Evolutionary conservation across 2,797 vertebrate genomes (phyloP), one percentile per base, ranked within the genome.

Genomic region (Ambastaia sidthimunki): DNA sequence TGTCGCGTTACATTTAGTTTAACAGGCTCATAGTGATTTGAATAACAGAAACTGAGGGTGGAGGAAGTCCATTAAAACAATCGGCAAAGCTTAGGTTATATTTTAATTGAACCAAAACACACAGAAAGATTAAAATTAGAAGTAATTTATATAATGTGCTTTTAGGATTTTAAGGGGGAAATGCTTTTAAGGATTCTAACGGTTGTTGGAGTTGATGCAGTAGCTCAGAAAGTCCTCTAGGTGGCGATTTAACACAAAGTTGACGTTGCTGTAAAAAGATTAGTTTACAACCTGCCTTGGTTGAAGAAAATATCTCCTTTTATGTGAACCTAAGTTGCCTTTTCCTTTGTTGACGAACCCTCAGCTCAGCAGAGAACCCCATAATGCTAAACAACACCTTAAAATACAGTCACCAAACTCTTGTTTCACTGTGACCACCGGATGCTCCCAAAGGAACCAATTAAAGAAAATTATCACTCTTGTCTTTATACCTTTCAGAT

Each of bases 201-300:
- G 7, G 41, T 23, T 71, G 44, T 71, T 71, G 18, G 44, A 67
- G 65, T 28, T 59, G 13, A 10, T 91, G 91, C 88, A 93, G 88
- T 92, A 80, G 81, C 77, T 80, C 54, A n/a, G 21, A 71, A 86
- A 82, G 21, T 78, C 92, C 93, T 92, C 89, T 87, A 93, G 92
- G 91, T 89, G 92, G 92, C 88, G 89, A 92, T 91, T 68, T 47
- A 68, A 68, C 41, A 47, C 16, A 72, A 34, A 2, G 15, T 65
- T 63, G 37, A 34, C 50, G 11, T 34, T 37, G 37, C 19, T 63
- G 62, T 65, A 1, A 7, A 19, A 19, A 19, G 1, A 1, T 34
- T 19, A 6, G 54, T 63, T 37, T 37, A 37, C 7, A 18, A n/a
- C 5, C 11, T 57, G 0, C 28, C 16, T 18, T 11, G 15, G 28